Conservation (phyloP, 2,113 vertebrate genomes). For the Takifugu flavidus region DNA sequence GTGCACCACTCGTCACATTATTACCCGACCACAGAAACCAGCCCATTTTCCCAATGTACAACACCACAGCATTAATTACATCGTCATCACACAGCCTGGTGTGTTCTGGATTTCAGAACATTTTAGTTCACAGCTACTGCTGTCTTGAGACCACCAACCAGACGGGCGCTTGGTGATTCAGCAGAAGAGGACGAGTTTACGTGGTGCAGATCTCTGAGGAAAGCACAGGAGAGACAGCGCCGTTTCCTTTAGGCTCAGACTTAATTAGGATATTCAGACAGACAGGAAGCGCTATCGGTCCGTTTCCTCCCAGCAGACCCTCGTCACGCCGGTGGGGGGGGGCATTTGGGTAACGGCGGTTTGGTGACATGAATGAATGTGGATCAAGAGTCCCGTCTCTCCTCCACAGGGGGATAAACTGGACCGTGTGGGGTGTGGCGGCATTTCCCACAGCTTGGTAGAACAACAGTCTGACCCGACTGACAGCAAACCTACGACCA, state of each 20-base stretch:
- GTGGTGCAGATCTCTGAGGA: slow-evolving; percentile 38
- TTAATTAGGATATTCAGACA: slow-evolving; percentile 42
- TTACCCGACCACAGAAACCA: slow-evolving; percentile 52
- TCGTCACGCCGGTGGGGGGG: slow-evolving; percentile 5
- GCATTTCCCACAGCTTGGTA: slow-evolving; percentile 38
- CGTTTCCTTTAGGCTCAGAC: slow-evolving; percentile 31
- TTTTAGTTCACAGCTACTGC: slow-evolving; percentile 18
- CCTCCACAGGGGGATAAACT: too few species aligned
- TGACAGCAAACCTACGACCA: neutral
- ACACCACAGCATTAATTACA: slow-evolving; percentile 51
- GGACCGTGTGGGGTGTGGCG: neutral
- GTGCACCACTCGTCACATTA: slow-evolving; percentile 58
- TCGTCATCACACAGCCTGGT: slow-evolving; percentile 37
- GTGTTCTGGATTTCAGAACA: slow-evolving; percentile 26
- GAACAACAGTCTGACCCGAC: slow-evolving; percentile 17
- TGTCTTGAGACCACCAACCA: slow-evolving; percentile 52
- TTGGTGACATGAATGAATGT: slow-evolving; percentile 37
- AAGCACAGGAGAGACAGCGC: slow-evolving; percentile 27
- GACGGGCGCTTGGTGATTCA: slow-evolving; percentile 36
- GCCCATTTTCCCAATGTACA: slow-evolving; percentile 48
- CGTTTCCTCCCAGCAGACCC: slow-evolving; percentile 37
- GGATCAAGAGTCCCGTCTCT: slow-evolving; percentile 41
- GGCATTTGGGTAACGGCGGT: slow-evolving; percentile 17
- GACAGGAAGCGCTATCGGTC: slow-evolving; percentile 35
- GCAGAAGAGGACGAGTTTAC: slow-evolving; percentile 42